Percentiles rank a stretch among this genome's conserved stretches.
These are phyloP conservation scores for Toxotes chatareus DNA, from an alignment of 2,113 vertebrate species.

Conservation along the genomic window DNA sequence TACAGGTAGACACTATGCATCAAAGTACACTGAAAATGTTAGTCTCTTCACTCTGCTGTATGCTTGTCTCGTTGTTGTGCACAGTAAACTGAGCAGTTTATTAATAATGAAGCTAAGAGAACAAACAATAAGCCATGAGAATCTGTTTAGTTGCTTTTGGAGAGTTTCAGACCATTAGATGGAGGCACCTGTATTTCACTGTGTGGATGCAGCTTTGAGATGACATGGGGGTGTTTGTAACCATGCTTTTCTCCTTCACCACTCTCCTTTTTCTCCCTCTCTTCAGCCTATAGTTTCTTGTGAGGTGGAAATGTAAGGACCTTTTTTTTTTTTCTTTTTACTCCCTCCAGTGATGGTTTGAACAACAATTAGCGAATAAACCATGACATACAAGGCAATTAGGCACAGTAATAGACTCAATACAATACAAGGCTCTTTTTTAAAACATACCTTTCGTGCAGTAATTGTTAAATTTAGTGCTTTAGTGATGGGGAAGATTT, in stretches of 20 bases:
- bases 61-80: no score
- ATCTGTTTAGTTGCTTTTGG: no score
- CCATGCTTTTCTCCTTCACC: background rate
- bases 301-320: constrained; percentile 7
- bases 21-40: no score
- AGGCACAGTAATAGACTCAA: no score
- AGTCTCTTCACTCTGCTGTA: no score
- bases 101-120: no score
- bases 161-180: background rate
- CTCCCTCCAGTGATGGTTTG: no score
- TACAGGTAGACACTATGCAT: no score
- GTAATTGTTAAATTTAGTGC: background rate
- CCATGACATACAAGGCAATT: background rate
- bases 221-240: background rate
- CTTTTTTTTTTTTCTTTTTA: no score
- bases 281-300: background rate
- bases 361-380: no score
- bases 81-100: no score
- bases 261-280: background rate
- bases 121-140: no score
- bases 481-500: background rate
- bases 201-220: background rate
- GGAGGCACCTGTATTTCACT: background rate
- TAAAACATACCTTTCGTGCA: background rate
- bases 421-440: background rate